Evolutionary conservation across 2,888 invertebrate genomes (phyloP).

Genomic region (Lamproptera curius): DNA sequence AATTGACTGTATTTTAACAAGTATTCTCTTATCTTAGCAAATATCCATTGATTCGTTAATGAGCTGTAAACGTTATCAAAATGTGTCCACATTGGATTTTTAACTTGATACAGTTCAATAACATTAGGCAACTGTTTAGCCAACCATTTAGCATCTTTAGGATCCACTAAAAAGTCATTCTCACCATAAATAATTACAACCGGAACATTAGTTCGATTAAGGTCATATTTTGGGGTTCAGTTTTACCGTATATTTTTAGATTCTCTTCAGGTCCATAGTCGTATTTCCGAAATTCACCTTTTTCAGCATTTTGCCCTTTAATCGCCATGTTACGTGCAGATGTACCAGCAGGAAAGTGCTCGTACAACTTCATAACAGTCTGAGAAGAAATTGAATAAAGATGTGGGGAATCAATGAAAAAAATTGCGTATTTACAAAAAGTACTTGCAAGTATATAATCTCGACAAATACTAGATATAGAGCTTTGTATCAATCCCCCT

Average conservation of each 20-base stretch:
- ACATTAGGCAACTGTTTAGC: constrained; percentile 74
- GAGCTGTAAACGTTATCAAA: constrained; percentile 43
- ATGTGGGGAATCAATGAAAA: constrained; percentile 42
- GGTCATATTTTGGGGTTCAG: constrained; percentile 45
- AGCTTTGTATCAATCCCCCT: constrained; percentile 44
- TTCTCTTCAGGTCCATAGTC: constrained; percentile 48
- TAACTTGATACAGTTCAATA: constrained; percentile 72
- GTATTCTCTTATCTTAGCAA: constrained; percentile 11
- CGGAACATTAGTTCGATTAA: constrained; percentile 45
- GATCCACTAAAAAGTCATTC: constrained; percentile 79
- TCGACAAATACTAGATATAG: constrained; percentile 45
- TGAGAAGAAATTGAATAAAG: constrained; percentile 44
- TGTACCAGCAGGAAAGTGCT: constrained; percentile 53
- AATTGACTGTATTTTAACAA: neutral
- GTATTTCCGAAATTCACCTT: constrained; percentile 44
- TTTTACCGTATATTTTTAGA: constrained; percentile 41
- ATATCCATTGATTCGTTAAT: constrained; percentile 1
- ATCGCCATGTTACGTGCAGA: constrained; percentile 48
- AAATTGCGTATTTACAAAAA: constrained; percentile 35
- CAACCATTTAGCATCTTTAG: constrained; percentile 75
- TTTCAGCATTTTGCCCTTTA: constrained; percentile 48
- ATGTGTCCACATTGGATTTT: constrained; percentile 57
- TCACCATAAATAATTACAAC: constrained; percentile 48
- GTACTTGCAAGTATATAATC: constrained; percentile 32
- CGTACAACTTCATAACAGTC: constrained; percentile 39